Evolutionary conservation across 2,888 invertebrate genomes (phyloP), one percentile per base, ranked within the genome.

Genomic region (Netelia inedita): DNA sequence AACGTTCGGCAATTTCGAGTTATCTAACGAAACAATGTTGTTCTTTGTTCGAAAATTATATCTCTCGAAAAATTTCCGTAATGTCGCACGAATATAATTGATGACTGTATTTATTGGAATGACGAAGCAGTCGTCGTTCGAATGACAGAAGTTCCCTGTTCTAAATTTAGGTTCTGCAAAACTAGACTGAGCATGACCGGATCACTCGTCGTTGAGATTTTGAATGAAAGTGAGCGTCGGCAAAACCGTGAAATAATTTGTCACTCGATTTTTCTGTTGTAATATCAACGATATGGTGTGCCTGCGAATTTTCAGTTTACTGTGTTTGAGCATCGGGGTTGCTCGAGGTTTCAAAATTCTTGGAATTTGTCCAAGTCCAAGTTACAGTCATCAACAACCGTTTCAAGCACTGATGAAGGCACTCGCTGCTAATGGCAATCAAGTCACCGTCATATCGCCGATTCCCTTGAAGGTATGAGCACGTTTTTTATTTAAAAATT

Each of bases 331-430:
- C 21, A 14, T 66, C 11, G 53, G 63, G 11, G 2, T 55, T 16
- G 28, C 16, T 16, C 28, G 72, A 28, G 88, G 88, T 74, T 92
- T 90, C 86, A 89, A 88, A 71, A 92, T 93, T 76, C 88, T 92
- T 50, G 92, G 91, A 74, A 92, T 92, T 83, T 92, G 91, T 85
- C 92, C 92, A 9, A 91, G 91, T 85, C 74, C 89, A 41, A 92
- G 92, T 88, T 93, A 91, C 85, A 93, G 92, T 74, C 92, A 92
- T 88, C 92, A 92, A 79, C 92, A 92, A 84, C 92, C 93, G 50
- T 93, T 92, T 87, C 92, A 92, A 82, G 91, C 92, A 50, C 85
- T 92, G 83, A 92, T 91, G 92, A 92, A 91, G 82, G 89, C 91
- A 72, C 87, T 92, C 66, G 92, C 91, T 5, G 82, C 82, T 61